Evolutionary conservation across 2,113 vertebrate species (phyloP).

Genomic region (Eolophus roseicapilla): DNA sequence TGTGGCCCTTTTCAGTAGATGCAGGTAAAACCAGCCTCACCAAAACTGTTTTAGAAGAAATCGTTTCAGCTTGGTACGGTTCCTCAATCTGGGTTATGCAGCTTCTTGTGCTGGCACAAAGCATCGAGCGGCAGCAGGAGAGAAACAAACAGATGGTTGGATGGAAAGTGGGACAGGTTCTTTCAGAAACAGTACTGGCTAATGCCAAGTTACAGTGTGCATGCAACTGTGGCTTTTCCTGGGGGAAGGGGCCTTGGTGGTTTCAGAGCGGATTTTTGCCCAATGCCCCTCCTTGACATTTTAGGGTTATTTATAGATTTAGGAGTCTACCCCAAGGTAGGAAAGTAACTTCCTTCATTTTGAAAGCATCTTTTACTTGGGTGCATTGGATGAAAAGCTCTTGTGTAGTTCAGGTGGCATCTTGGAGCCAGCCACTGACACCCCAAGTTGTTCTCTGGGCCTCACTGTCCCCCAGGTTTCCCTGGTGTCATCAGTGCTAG

Average conservation of each 20-base stretch:
- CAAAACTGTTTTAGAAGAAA: background rate
- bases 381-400: background rate
- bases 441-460: background rate
- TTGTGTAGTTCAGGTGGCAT: background rate
- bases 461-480: rapidly evolving
- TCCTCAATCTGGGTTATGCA: background rate
- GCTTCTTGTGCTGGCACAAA: background rate
- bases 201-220: background rate
- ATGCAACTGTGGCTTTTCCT: background rate
- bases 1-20: too few relatives aligned
- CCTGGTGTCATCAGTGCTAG: background rate
- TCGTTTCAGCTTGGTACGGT: rapidly evolving
- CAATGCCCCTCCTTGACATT: background rate
- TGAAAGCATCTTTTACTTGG: background rate
- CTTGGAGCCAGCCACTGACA: background rate
- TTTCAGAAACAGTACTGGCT: background rate
- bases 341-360: background rate
- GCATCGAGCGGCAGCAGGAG: background rate
- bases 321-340: background rate
- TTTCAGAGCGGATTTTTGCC: background rate
- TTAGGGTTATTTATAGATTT: background rate
- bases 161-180: background rate
- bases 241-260: background rate
- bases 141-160: conserved; percentile 7
- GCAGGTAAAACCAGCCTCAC: background rate